Evolutionary conservation across 2,888 invertebrate species (phyloP).

Genomic region (Lasius fuliginosus): DNA sequence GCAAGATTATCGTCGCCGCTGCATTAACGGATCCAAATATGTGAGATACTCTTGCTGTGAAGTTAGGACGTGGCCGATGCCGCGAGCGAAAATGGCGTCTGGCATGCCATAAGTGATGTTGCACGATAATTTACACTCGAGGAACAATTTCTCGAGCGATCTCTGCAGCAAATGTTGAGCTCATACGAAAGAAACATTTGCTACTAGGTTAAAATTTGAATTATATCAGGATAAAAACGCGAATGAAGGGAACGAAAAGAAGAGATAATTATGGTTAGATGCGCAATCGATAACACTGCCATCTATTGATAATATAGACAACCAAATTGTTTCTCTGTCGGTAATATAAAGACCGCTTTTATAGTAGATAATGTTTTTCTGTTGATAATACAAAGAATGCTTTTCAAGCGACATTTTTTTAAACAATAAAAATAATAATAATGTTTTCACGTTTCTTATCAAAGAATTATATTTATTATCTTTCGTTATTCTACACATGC

Average conservation of each 20-base stretch:
- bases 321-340: not conserved
- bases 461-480: not conserved
- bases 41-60: constrained; percentile 78
- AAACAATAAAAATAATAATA: not conserved
- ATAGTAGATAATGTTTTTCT: not conserved
- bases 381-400: no score
- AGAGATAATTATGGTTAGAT: not conserved
- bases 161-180: not conserved
- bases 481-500: not conserved
- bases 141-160: not conserved
- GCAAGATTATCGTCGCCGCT: constrained; percentile 11
- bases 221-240: not conserved
- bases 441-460: not conserved
- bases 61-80: constrained; percentile 82
- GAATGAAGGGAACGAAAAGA: not conserved
- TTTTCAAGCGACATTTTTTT: not conserved
- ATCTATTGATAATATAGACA: not conserved
- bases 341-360: not conserved
- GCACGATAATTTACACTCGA: not conserved
- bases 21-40: constrained; percentile 70
- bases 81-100: constrained; percentile 67
- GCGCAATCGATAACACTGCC: not conserved
- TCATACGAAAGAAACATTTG: not conserved
- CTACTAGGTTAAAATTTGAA: not conserved
- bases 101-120: constrained; percentile 26